Conservation (phyloP, 2,113 vertebrate species). For the Poeciliopsis occidentalis region DNA sequence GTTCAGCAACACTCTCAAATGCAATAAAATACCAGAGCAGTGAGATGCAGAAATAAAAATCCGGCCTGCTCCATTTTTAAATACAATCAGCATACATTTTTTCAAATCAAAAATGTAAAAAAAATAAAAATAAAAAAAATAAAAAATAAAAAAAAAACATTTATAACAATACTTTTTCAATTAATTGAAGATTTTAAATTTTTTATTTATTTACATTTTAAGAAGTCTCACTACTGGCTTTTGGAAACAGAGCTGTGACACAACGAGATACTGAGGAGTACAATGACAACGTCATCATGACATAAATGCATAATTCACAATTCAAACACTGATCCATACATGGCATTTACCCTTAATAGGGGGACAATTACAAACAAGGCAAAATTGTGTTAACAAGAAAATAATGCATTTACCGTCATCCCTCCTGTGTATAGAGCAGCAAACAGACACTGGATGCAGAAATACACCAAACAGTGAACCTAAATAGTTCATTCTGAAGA, state of each 20-base stretch:
- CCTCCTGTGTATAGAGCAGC: slow-evolving; percentile 24
- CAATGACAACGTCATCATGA: not conserved
- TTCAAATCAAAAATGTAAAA: not conserved
- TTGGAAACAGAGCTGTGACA: slow-evolving; percentile 19
- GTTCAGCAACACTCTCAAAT: not conserved
- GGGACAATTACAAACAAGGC: slow-evolving; percentile 42
- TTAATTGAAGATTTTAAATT: not conserved
- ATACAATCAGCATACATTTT: not conserved
- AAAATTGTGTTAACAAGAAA: slow-evolving; percentile 31
- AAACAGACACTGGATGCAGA: slow-evolving; percentile 43
- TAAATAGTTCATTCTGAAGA: slow-evolving; percentile 30
- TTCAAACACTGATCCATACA: slow-evolving; percentile 33
- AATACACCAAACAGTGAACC: slow-evolving; percentile 34
- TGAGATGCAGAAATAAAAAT: not conserved
- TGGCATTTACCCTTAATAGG: slow-evolving; percentile 27
- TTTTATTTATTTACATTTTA: not conserved
- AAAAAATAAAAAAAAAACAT: not conserved
- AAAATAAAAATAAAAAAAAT: not conserved
- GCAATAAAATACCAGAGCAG: not conserved
- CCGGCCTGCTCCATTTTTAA: not conserved
- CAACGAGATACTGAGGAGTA: slow-evolving; percentile 37
- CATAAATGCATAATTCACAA: slow-evolving; percentile 27
- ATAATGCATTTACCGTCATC: not conserved
- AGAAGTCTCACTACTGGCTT: not conserved
- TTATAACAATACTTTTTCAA: not conserved